phyloP scores from a whole-genome alignment of 1,140 invertebrate genomes.

The Heliconius nattereri region DNA sequence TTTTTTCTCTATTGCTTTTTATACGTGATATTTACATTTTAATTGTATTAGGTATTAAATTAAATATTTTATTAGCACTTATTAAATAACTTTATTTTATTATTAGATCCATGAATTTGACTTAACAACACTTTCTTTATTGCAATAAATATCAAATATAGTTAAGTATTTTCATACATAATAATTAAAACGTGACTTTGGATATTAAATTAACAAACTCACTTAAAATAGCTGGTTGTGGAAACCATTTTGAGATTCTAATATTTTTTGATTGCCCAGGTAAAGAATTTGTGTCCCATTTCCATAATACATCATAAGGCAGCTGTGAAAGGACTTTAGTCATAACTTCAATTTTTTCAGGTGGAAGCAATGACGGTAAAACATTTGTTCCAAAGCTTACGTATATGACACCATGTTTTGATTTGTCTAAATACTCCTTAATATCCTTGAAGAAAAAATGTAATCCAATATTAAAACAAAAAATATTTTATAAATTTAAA shows the following conservation, averaged over 20 bases:
- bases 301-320: slow-evolving; percentile 56
- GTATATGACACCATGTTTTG: slow-evolving; percentile 5
- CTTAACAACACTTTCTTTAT: no score
- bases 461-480: neutral
- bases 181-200: neutral
- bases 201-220: slow-evolving; percentile 31
- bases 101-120: no score
- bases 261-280: slow-evolving; percentile 44
- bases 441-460: neutral
- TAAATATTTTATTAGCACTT: no score
- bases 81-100: no score
- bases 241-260: slow-evolving; percentile 42
- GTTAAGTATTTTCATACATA: no score
- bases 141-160: no score
- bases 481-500: neutral
- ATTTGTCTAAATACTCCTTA: neutral
- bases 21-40: no score
- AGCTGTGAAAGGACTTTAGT: slow-evolving; percentile 29
- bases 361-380: slow-evolving; percentile 4
- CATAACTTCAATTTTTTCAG: slow-evolving; percentile 24
- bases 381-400: slow-evolving; percentile 12
- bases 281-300: slow-evolving; percentile 67
- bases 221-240: slow-evolving; percentile 71
- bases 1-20: no score
- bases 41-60: no score